Evolutionary conservation across 2,113 vertebrate species (phyloP), one percentile per base, ranked within the genome.

Genomic region (Marcusenius ussheri): DNA sequence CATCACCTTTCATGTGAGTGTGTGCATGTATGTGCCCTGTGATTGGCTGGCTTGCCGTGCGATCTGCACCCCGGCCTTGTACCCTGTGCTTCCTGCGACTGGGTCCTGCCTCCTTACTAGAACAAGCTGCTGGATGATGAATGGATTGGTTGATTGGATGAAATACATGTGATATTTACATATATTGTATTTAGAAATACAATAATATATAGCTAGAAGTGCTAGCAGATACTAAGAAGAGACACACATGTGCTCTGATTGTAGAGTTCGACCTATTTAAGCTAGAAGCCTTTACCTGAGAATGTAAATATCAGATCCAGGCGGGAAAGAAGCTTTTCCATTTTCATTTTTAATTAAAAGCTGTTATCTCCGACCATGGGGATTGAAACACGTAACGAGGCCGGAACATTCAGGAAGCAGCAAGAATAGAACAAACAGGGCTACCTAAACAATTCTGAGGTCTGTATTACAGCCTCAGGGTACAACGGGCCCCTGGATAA

Each of bases 261-360:
- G 35, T 39, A 42, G 74, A 80, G 74, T 6, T 42, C 10, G 5
- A 17, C 39, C 0, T 80, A 80, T 42, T 80, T 42, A 77, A 77
- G 9, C 5, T 80, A 19, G 35, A 77, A 39, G 31, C 70, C 15
- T 77, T 77, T 77, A 35, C 31, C 31, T 39, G 70, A 39, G 35
- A 42, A 39, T 7, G 35, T 39, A 80, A 39, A 42, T 39, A 80
- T 80, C 74, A 39, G 31, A 39, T 39, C 1, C 35, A 42, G 15
- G 35, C 2, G 74, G 74, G 35, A 80, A 80, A 42, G 74, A 80
- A 80, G 31, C 13, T 80, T 80, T 80, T 80, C 35, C 74, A 80
- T 80, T 80, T 80, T 80, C 74, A 80, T 39, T 42, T 80, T 80
- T 80, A 42, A 80, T 80, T 80, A 80, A 42, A 80, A 80, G 35